Conservation (phyloP, 2,888 invertebrate genomes). For the Nomada hirtipes region DNA sequence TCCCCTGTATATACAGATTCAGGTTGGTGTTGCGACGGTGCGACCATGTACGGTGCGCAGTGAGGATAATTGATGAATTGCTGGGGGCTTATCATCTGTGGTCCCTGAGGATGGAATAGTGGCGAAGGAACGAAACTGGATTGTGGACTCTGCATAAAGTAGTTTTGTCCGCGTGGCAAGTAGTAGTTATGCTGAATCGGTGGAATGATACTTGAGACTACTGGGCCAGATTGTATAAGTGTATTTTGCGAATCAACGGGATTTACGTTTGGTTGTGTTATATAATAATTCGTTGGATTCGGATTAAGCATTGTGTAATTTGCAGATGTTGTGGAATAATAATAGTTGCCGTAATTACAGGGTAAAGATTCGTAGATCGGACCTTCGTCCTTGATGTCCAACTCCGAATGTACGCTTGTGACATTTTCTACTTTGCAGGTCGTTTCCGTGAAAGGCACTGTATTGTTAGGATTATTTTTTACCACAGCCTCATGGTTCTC, state of each 20-base stretch:
- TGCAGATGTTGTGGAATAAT: conserved; percentile 47
- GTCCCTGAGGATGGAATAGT: conserved; percentile 55
- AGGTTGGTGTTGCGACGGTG: conserved; percentile 31
- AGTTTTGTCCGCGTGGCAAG: conserved; percentile 71
- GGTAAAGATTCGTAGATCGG: conserved; percentile 73
- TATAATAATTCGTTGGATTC: conserved; percentile 73
- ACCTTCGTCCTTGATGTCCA: conserved; percentile 81
- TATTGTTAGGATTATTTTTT: conserved; percentile 27
- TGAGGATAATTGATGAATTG: conserved; percentile 47
- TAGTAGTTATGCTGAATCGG: conserved; percentile 72
- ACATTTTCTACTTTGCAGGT: conserved; percentile 68
- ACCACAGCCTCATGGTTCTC: conserved; percentile 7
- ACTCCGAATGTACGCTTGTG: conserved; percentile 78
- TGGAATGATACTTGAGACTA: conserved; percentile 58
- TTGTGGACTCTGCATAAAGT: conserved; percentile 67
- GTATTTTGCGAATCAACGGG: conserved; percentile 62
- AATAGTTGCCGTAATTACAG: conserved; percentile 30
- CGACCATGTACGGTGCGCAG: conserved; percentile 66
- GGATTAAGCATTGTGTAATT: conserved; percentile 72
- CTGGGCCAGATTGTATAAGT: conserved; percentile 38
- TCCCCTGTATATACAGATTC: conserved; percentile 25
- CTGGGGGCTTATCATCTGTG: conserved; percentile 56
- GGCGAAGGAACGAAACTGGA: conserved; percentile 54
- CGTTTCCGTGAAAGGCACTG: conserved; percentile 44
- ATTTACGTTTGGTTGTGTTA: conserved; percentile 70